Conservation (phyloP, 1,140 invertebrate species). For the Scaptomyza montana region DNA sequence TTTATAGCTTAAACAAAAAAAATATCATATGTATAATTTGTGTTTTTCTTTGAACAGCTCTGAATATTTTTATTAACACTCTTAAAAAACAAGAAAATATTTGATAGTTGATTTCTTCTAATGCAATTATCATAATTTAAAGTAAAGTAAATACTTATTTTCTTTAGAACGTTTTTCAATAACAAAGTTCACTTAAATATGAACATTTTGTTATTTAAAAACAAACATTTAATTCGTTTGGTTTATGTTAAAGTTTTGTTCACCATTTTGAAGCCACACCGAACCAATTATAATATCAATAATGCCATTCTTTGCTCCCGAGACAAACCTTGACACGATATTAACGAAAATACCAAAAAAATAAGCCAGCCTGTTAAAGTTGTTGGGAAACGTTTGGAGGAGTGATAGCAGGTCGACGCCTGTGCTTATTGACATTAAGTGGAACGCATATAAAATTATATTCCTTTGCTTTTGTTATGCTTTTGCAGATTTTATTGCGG, state of each 20-base stretch:
- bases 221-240: too few species aligned
- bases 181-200: too few species aligned
- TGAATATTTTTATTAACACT: too few species aligned
- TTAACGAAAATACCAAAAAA: constrained; percentile 12
- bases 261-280: neutral
- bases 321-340: neutral
- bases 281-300: constrained; percentile 7
- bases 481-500: constrained; percentile 83
- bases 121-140: too few species aligned
- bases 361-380: neutral
- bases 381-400: neutral
- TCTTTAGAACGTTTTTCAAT: too few species aligned
- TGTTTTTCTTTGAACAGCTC: too few species aligned
- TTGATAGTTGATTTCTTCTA: too few species aligned
- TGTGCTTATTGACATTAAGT: constrained; percentile 40
- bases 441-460: constrained; percentile 37
- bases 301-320: neutral
- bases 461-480: constrained; percentile 36
- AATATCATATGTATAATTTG: too few species aligned
- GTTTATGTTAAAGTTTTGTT: neutral
- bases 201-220: too few species aligned
- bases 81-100: too few species aligned
- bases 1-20: too few species aligned
- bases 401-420: constrained; percentile 11
- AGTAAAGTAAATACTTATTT: too few species aligned